Evolutionary conservation across 2,113 vertebrate species (phyloP), one percentile per base, ranked within the genome.

Genomic region (Ancistrus triradiatus): DNA sequence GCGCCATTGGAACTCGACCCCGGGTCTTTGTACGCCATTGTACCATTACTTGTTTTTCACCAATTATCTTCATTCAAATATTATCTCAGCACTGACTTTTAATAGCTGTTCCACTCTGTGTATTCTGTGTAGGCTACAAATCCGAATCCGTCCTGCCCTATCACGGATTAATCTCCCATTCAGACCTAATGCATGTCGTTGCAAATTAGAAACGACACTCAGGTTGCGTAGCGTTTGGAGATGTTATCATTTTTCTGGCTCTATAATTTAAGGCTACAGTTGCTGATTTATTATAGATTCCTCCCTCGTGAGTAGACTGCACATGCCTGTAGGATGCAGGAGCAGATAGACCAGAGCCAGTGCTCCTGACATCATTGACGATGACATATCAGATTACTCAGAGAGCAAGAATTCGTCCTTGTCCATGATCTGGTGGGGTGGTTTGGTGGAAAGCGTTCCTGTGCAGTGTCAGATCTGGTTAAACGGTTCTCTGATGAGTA

Each of bases 371-470:
- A 82, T 88, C 80, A 86, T 79, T 81, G 84, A 87, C 79, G 76
- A 81, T 83, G 76, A 76, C 67, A 74, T 88, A 90, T 96, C 84
- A 56, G 78, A 84, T 96, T 93, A 91, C 93, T 77, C 73, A 80
- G 79, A 89, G 88, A 87, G 82, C 83, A 82, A 74, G 68, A 84
- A 85, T 92, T 92, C 91, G 91, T 89, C 90, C 91, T 93, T 95
- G 89, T 81, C 84, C 76, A 19, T 73, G 74, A 85, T 82, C 79
- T 80, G 73, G 70, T 73, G 77, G 73, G 79, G 63, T 75, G 80
- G 68, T 77, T 78, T 74, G 75, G 73, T 69, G 58, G 19, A 28
- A 40, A 7, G 22, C 49, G 13, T 72, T 68, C 57, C 59, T 31
- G 28, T 37, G 25, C 5, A 15, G 17, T 17, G 25, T 56, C 15